Evolutionary conservation across 2,888 invertebrate species (phyloP).

Genomic region (Pseudolycoriella hygida): DNA sequence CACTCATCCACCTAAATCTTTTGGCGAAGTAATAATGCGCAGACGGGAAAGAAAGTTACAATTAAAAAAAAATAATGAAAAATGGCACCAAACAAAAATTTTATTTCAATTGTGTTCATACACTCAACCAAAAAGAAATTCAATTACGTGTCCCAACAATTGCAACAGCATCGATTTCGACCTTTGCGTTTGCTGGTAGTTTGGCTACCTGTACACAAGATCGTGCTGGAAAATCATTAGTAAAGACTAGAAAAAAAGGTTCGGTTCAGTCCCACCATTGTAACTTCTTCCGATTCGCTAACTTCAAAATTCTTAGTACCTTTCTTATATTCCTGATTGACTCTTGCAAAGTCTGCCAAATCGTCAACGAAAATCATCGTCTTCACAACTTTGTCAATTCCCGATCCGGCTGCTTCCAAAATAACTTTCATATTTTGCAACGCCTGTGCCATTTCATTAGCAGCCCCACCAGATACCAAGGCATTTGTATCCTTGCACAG

Average conservation of each 20-base stretch:
- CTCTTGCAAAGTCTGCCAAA: conserved; percentile 59
- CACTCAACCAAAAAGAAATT: no score
- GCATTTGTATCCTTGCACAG: conserved; percentile 48
- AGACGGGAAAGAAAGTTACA: no score
- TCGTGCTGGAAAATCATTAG: conserved; percentile 60
- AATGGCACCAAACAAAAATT: no score
- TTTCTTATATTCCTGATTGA: conserved; percentile 72
- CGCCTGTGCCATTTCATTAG: conserved; percentile 54
- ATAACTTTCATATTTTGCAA: conserved; percentile 62
- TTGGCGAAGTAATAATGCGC: no score
- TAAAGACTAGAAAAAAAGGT: conserved; percentile 44
- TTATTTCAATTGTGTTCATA: no score
- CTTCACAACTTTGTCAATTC: conserved; percentile 61
- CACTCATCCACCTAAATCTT: no score
- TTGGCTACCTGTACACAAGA: conserved; percentile 70
- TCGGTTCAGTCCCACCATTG: no score
- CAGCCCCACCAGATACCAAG: conserved; percentile 57
- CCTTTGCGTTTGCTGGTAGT: conserved; percentile 54
- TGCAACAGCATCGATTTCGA: conserved; percentile 81
- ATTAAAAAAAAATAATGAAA: no score
- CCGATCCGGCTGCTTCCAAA: conserved; percentile 54
- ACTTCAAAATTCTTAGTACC: conserved; percentile 34
- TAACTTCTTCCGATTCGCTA: no score
- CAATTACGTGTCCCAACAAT: conserved; percentile 54
- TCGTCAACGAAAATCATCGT: conserved; percentile 66